A percentile compares a stretch with the other conserved stretches of the same genome.
These are phyloP conservation scores for Drosophila formosana DNA, from an alignment of 2,888 invertebrate genomes.

Conservation along the genomic window DNA sequence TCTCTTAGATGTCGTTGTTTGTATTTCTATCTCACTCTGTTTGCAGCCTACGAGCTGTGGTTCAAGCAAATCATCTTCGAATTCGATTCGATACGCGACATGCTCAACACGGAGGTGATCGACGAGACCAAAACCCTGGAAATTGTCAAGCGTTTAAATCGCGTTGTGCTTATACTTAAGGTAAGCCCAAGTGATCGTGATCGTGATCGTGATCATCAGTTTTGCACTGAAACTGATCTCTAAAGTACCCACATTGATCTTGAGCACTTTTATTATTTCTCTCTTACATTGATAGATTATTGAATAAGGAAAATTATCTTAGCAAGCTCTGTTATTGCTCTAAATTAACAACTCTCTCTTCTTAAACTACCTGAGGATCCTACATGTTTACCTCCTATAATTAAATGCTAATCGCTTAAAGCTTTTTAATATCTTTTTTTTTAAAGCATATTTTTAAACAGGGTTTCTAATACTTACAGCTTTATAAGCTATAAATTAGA, in stretches of 20 bases:
- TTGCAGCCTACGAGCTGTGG: constrained; percentile 98
- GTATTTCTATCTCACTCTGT: background rate
- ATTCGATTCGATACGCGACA: constrained; percentile 94
- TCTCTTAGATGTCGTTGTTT: too few relatives aligned
- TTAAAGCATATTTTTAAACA: too few relatives aligned
- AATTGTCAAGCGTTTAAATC: constrained; percentile 95
- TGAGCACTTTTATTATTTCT: background rate
- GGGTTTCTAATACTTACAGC: too few relatives aligned
- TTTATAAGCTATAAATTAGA: too few relatives aligned
- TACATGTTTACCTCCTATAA: too few relatives aligned
- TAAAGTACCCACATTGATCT: background rate
- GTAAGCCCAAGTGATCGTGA: constrained; percentile 85
- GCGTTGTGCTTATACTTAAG: constrained; percentile 96
- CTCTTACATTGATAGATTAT: background rate
- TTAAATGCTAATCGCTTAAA: too few relatives aligned
- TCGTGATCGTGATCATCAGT: background rate
- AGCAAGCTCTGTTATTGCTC: background rate
- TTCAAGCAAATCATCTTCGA: constrained; percentile 99
- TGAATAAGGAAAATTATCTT: too few relatives aligned
- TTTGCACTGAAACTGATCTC: background rate
- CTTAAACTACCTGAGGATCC: too few relatives aligned
- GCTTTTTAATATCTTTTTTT: too few relatives aligned
- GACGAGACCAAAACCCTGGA: constrained; percentile 97
- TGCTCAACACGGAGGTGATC: constrained; percentile 91
- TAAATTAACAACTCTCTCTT: too few relatives aligned